phyloP scores from a whole-genome alignment of 2,797 vertebrate species.

The Margarornis squamiger region DNA sequence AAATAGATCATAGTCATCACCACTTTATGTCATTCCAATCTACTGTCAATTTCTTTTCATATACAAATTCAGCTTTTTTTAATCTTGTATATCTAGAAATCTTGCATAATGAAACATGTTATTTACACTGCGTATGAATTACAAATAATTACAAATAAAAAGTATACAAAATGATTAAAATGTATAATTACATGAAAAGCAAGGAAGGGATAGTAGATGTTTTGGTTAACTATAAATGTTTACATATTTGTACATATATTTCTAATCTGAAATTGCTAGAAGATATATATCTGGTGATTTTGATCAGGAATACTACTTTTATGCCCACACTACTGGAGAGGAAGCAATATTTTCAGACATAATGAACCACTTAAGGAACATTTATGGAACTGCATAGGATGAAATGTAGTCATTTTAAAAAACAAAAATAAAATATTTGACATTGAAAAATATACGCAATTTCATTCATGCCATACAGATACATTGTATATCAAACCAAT shows the following conservation, averaged over 20 bases:
- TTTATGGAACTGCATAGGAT: conserved; percentile 55
- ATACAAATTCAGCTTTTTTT: conserved; percentile 66
- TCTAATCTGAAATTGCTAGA: conserved; percentile 58
- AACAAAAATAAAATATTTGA: conserved; percentile 59
- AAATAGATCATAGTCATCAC: conserved; percentile 70
- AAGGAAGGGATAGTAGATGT: conserved; percentile 35
- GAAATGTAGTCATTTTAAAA: conserved; percentile 47
- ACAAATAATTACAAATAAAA: conserved; percentile 66
- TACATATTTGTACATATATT: conserved; percentile 57
- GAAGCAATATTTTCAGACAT: conserved; percentile 60
- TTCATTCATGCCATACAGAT: conserved; percentile 71
- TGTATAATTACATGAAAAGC: conserved; percentile 45
- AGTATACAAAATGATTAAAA: conserved; percentile 62
- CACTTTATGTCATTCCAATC: conserved; percentile 63
- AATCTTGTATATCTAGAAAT: conserved; percentile 66
- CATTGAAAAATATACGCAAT: conserved; percentile 65
- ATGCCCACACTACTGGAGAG: conserved; percentile 38
- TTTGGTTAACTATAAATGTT: conserved; percentile 51
- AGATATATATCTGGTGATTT: conserved; percentile 39
- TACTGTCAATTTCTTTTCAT: conserved; percentile 66
- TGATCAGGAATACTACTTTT: conserved; percentile 33
- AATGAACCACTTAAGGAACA: conserved; percentile 57
- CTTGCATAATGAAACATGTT: conserved; percentile 68
- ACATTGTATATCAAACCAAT: conserved; percentile 58
- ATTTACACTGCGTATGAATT: conserved; percentile 71